Conservation (phyloP, 2,797 vertebrate species). For the Centroberyx gerrardi region DNA sequence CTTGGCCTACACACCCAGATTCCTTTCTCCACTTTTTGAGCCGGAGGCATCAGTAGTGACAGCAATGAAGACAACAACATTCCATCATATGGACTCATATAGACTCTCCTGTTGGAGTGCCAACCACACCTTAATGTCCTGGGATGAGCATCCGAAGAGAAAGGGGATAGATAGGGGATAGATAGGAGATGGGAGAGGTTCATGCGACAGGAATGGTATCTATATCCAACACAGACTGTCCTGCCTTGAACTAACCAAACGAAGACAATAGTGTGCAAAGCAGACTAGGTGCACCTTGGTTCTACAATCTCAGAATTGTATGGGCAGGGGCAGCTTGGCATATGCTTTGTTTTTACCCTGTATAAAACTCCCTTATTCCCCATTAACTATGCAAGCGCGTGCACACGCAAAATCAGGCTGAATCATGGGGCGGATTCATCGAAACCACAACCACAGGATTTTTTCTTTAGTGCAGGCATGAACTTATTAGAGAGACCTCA, state of each 20-base stretch:
- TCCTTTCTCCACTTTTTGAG: not conserved
- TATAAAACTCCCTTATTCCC: slow-evolving; percentile 17
- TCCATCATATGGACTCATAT: slow-evolving; percentile 54
- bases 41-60: slow-evolving; percentile 34
- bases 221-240: not conserved
- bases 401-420: slow-evolving; percentile 25
- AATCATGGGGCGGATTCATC: slow-evolving; percentile 67
- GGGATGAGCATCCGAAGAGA: slow-evolving; percentile 15
- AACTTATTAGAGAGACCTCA: slow-evolving; percentile 11
- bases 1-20: slow-evolving; percentile 42
- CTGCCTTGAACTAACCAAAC: not conserved
- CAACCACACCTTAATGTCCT: slow-evolving; percentile 44
- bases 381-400: slow-evolving; percentile 17
- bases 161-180: slow-evolving; percentile 5
- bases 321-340: not conserved
- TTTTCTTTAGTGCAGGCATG: not conserved
- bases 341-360: slow-evolving; percentile 10
- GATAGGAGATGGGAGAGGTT: not conserved
- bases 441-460: slow-evolving; percentile 60
- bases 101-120: slow-evolving; percentile 29
- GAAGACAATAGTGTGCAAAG: not conserved
- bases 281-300: not conserved
- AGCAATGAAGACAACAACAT: slow-evolving; percentile 48
- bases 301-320: not conserved
- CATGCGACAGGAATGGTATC: not conserved